A percentile compares a stretch with the other conserved stretches of the same genome.
Evolutionary conservation across 2,113 vertebrate genomes (phyloP).

Genomic region (Marmota flaviventris): DNA sequence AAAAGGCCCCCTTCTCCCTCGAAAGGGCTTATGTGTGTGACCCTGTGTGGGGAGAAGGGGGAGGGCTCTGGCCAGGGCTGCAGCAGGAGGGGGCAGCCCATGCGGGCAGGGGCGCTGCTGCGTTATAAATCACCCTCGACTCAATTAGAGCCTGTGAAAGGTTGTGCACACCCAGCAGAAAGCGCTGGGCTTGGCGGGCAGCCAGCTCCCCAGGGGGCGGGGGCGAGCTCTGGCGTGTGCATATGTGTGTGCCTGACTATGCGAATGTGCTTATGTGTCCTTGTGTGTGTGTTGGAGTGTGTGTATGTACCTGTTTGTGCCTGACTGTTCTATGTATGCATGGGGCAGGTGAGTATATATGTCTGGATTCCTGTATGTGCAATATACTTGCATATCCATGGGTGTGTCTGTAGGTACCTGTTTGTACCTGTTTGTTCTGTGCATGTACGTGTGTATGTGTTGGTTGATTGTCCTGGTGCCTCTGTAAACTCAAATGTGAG

Average conservation of each 20-base stretch:
- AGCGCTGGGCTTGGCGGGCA: conserved; percentile 72
- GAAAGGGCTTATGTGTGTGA: conserved; percentile 53
- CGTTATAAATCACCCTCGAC: conserved; percentile 79
- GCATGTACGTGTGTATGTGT: not conserved
- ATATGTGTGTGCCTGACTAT: conserved; percentile 11
- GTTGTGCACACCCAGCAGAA: conserved; percentile 82
- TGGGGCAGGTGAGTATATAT: not conserved
- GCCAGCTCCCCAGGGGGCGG: conserved; percentile 48
- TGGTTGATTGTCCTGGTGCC: not conserved
- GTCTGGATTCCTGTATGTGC: not conserved
- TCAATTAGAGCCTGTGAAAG: conserved; percentile 77
- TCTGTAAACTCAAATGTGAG: not conserved
- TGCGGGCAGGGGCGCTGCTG: conserved; percentile 60
- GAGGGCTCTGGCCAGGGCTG: conserved; percentile 61
- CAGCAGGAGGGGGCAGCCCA: conserved; percentile 70
- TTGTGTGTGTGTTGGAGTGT: not conserved
- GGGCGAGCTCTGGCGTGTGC: conserved; percentile 41
- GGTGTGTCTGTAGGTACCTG: not conserved
- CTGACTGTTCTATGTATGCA: not conserved
- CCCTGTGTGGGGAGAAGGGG: not conserved
- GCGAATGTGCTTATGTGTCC: not conserved
- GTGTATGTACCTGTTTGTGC: not conserved
- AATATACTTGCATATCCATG: not conserved
- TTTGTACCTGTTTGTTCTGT: not conserved
- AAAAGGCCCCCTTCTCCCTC: conserved; percentile 27